Conservation (phyloP, 2,797 vertebrate species). For the Spatula versicolor region DNA sequence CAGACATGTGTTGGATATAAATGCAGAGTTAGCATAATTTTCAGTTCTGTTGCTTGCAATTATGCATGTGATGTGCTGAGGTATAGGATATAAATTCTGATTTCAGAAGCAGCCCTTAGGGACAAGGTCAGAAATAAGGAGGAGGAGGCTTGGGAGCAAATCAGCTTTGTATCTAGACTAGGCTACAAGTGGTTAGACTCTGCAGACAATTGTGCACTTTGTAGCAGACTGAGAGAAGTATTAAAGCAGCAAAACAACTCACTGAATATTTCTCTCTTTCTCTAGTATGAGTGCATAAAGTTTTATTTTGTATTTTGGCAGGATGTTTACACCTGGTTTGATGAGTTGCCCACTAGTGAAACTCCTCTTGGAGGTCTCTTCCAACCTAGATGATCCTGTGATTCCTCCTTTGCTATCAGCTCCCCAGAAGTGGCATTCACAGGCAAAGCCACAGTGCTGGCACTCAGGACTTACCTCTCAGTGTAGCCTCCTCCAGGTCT, state of each 20-base stretch:
- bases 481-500: neutral
- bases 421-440: neutral
- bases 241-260: neutral
- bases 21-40: neutral
- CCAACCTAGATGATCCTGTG: too few relatives aligned
- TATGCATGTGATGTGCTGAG: neutral
- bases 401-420: neutral
- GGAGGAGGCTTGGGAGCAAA: neutral
- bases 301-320: neutral
- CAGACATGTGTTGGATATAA: neutral
- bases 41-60: constrained; percentile 29
- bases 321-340: neutral
- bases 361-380: neutral
- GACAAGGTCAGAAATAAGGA: neutral
- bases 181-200: neutral
- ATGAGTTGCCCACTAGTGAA: neutral
- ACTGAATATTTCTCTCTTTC: neutral
- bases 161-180: neutral
- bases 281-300: neutral
- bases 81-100: neutral
- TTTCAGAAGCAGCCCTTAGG: neutral
- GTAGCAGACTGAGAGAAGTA: neutral
- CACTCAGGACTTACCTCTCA: neutral
- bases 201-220: neutral
- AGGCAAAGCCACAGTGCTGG: neutral